Base-by-base conservation (phyloP, 2,113 vertebrate genomes). In the Marmota monax region DNA sequence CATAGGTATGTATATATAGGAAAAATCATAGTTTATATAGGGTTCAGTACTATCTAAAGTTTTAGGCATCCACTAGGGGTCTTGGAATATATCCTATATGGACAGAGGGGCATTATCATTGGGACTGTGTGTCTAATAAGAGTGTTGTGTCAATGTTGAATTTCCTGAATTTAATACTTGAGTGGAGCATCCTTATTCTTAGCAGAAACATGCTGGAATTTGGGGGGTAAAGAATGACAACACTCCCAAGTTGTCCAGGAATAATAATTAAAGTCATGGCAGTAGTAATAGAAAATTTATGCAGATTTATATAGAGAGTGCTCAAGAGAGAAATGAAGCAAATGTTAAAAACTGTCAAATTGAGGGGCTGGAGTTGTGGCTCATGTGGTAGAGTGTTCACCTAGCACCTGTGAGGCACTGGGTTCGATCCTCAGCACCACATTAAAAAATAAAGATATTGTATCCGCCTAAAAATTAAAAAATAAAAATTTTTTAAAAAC, bases 251-350 rank as follows among this genome's bases (percentile, higher is more conserved):
- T 23, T 34, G 20, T 32, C 58, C 22, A 2, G 39, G 23, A 72
- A 39, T 29, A 63, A 13, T 42, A 3, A 16, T 8, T 51, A 16
- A 72, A 70, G 32, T 13, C 34, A 17, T 20, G 45, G 76, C 3
- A 11, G 56, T 10, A n/a, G 4, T 74, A 7, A 20, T 4, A 39
- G 17, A 16, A 7, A 29, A 29, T 5, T 32, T 1, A 0, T 37
- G 25, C n/a, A 34, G 17, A 42, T 45, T 48, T 72, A 69, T 20
- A 70, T 20, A 58, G 65, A 58, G 72, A 74, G 23, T 9, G 7
- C 7, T 7, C 20, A 4, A 83, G 63, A 74, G 27, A 29, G 56
- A 93, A 58, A 86, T 27, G 5, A 61, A 63, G 1, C 29, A 37
- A 67, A 34, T 32, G 18, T 48, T 69, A 76, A 32, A 45, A 29